Conservation (phyloP, 1,140 invertebrate species). For the Eupeodes corollae region DNA sequence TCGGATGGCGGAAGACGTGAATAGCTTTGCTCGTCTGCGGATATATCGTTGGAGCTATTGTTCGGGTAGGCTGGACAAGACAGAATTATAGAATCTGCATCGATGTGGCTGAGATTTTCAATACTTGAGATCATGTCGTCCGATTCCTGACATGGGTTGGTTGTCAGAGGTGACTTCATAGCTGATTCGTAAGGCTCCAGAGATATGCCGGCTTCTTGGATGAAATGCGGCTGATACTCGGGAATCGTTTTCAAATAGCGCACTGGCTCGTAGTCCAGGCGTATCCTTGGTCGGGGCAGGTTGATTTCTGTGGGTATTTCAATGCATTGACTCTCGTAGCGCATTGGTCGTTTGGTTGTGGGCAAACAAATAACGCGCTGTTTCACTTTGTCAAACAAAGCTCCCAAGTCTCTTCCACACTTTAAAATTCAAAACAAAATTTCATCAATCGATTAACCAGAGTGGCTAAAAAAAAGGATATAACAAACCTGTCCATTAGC, state of each 20-base stretch:
- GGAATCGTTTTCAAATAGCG: constrained; percentile 35
- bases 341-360: constrained; percentile 31
- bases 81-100: constrained; percentile 17
- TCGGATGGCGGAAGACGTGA: constrained; percentile 14
- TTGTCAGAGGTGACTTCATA: constrained; percentile 13
- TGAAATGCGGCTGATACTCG: constrained; percentile 25
- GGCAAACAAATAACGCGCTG: constrained; percentile 31
- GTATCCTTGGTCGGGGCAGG: constrained; percentile 30
- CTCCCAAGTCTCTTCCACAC: constrained; percentile 29
- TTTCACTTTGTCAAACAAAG: constrained; percentile 24
- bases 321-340: constrained; percentile 31
- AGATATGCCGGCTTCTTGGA: constrained; percentile 28
- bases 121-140: constrained; percentile 32
- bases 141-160: constrained; percentile 25
- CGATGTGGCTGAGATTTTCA: constrained; percentile 31
- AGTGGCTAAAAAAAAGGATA: neutral
- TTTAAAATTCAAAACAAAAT: constrained; percentile 3
- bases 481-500: constrained; percentile 42
- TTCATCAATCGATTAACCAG: neutral
- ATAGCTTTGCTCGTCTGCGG: constrained; percentile 32
- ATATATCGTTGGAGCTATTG: constrained; percentile 19
- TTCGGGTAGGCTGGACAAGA: constrained; percentile 9
- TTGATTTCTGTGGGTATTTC: constrained; percentile 31
- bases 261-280: constrained; percentile 25
- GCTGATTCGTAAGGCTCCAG: constrained; percentile 14